Percentiles rank a stretch among this genome's conserved stretches.
phyloP scores from a whole-genome alignment of 2,888 invertebrate species.

The Galerucella pusilla region DNA sequence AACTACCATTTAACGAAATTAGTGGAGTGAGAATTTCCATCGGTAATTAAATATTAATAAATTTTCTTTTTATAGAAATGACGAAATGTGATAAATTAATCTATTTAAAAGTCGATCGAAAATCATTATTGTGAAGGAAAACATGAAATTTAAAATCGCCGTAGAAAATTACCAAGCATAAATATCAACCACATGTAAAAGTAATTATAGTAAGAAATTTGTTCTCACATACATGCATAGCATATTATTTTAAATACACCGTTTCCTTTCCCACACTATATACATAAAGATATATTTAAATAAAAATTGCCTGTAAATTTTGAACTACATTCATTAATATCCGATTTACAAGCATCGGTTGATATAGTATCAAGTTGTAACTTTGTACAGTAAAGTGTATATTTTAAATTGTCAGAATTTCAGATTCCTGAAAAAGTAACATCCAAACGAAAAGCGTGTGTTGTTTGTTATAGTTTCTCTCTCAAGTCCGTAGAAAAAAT shows the following conservation, averaged over 20 bases:
- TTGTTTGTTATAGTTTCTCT: too few relatives aligned
- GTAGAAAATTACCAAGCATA: not conserved
- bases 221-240: conserved; percentile 20
- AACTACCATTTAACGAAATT: too few relatives aligned
- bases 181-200: conserved; percentile 15
- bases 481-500: too few relatives aligned
- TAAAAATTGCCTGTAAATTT: not conserved
- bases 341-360: too few relatives aligned
- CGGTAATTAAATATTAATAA: too few relatives aligned
- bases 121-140: not conserved
- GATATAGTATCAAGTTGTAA: too few relatives aligned
- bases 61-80: too few relatives aligned
- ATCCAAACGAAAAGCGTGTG: too few relatives aligned
- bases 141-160: not conserved
- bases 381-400: too few relatives aligned
- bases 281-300: not conserved
- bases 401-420: too few relatives aligned
- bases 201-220: conserved; percentile 23
- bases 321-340: not conserved
- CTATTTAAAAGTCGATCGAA: not conserved
- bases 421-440: too few relatives aligned
- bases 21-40: too few relatives aligned
- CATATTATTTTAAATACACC: conserved; percentile 43
- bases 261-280: conserved; percentile 52
- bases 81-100: not conserved